Conservation (phyloP, 2,113 vertebrate genomes). For the Paralichthys olivaceus region DNA sequence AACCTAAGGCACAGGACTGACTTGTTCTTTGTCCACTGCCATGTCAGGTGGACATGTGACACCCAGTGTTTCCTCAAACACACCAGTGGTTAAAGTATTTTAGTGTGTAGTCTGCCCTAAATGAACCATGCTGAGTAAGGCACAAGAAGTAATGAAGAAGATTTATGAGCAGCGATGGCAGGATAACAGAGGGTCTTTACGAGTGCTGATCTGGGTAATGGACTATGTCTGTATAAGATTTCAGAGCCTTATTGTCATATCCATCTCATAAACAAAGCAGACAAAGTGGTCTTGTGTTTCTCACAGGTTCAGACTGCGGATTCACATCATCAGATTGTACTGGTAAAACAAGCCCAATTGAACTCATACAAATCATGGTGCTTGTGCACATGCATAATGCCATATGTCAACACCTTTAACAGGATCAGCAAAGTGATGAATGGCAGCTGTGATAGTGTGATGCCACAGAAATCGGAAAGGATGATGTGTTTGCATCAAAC, state of each 20-base stretch:
- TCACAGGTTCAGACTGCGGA: conserved; percentile 32
- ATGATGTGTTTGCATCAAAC: background rate
- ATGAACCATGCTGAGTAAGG: conserved; percentile 54
- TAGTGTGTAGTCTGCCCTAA: conserved; percentile 49
- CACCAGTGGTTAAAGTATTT: conserved; percentile 25
- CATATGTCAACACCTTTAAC: conserved; percentile 33
- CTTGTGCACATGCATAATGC: background rate
- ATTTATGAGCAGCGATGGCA: conserved; percentile 72
- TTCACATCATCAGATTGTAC: conserved; percentile 27
- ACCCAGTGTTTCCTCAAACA: conserved; percentile 5
- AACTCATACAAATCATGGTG: background rate
- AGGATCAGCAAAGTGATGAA: conserved; percentile 24
- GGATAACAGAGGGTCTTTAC: conserved; percentile 71
- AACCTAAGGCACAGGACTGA: background rate
- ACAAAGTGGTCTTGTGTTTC: conserved; percentile 34
- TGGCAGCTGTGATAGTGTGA: conserved; percentile 36
- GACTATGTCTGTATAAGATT: conserved; percentile 73
- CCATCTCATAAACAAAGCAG: conserved; percentile 64
- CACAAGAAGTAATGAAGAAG: conserved; percentile 66
- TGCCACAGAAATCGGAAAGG: conserved; percentile 34
- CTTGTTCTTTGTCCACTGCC: conserved; percentile 19
- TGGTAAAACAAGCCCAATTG: conserved; percentile 14
- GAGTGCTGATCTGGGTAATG: conserved; percentile 76
- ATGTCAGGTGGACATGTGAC: conserved; percentile 9
- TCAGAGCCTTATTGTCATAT: conserved; percentile 61